Conservation (phyloP, 1,140 invertebrate species). For the Apis cerana region DNA sequence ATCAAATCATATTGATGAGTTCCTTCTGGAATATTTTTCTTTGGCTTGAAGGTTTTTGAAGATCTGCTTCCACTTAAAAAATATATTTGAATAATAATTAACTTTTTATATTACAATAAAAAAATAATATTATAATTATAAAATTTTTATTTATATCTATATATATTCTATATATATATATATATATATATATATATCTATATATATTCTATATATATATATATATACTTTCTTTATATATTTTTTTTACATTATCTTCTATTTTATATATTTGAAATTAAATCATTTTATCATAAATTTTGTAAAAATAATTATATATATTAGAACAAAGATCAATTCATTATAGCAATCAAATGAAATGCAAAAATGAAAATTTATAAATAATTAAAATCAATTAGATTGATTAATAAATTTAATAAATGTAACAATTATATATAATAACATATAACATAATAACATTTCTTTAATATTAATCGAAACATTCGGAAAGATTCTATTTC, state of each 20-base stretch:
- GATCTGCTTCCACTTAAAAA: conserved; percentile 89
- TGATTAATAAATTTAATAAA: too few relatives aligned
- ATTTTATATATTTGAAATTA: background rate
- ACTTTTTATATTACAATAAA: background rate
- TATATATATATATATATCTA: too few relatives aligned
- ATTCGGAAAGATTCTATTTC: background rate
- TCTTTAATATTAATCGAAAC: too few relatives aligned
- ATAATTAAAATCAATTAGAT: background rate
- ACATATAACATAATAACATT: too few relatives aligned
- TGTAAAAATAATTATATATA: background rate
- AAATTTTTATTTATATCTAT: background rate
- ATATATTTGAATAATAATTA: background rate
- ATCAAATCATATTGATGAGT: conserved; percentile 99
- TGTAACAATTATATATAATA: too few relatives aligned
- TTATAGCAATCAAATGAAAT: background rate
- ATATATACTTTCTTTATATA: background rate
- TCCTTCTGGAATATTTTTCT: conserved; percentile 99
- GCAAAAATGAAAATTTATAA: background rate
- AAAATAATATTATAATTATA: background rate
- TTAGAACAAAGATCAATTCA: background rate
- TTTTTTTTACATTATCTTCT: background rate
- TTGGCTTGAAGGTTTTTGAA: conserved; percentile 98
- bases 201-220: too few relatives aligned
- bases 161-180: too few relatives aligned
- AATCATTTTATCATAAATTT: background rate